Percentiles rank a stretch among this genome's conserved stretches.
phyloP scores from a whole-genome alignment of 2,797 vertebrate genomes.

The Neostethus bicornis region DNA sequence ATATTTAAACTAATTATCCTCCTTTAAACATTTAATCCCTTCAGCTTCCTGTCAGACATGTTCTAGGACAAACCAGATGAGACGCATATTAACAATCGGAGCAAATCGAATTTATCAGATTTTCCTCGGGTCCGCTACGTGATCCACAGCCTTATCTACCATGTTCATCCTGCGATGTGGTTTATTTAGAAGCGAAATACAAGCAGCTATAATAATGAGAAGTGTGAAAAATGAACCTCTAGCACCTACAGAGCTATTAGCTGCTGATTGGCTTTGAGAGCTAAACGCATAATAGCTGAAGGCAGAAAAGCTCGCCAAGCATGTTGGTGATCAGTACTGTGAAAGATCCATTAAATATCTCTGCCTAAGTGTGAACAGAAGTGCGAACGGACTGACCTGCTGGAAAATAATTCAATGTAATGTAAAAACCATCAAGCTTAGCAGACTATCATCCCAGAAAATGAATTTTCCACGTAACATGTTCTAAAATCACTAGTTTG shows the following conservation, averaged over 20 bases:
- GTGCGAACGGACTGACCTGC: not conserved
- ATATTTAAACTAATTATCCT: not conserved
- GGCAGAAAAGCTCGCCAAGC: not conserved
- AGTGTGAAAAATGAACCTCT: conserved; percentile 1
- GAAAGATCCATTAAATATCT: not conserved
- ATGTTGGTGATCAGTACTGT: not conserved
- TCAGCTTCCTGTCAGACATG: conserved; percentile 15
- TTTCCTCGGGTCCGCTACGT: not conserved
- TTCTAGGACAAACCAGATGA: conserved; percentile 10
- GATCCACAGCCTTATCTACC: conserved; percentile 13
- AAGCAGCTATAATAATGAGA: conserved; percentile 1
- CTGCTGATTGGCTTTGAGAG: conserved; percentile 12
- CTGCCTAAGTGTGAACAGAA: not conserved
- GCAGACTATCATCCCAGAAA: too few relatives aligned
- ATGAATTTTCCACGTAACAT: too few relatives aligned
- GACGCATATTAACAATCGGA: conserved; percentile 26
- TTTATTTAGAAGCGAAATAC: conserved; percentile 1
- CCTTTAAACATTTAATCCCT: conserved; percentile 14
- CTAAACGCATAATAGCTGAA: conserved; percentile 4
- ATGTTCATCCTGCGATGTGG: not conserved
- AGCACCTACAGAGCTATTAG: conserved; percentile 6
- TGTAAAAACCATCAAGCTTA: too few relatives aligned
- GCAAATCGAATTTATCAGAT: conserved; percentile 22
- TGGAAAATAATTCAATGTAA: too few relatives aligned
- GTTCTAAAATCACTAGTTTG: too few relatives aligned